Base-by-base conservation (phyloP, 2,888 invertebrate genomes). In the Agrochola lota region DNA sequence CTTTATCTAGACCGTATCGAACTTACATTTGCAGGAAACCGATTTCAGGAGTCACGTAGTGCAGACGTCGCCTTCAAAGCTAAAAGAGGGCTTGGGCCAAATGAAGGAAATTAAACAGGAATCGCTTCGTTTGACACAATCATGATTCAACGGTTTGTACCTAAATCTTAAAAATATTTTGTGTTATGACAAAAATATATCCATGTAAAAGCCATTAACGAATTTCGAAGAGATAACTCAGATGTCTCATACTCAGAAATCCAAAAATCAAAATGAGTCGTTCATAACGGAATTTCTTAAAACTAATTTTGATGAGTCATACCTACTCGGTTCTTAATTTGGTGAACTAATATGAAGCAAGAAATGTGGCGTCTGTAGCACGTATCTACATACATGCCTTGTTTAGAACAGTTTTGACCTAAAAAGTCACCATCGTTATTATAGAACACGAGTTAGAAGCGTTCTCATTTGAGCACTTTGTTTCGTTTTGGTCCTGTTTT, bases 31-130 rank as follows among this genome's bases (percentile, higher is more conserved):
- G 68, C 43, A 68, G 43, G n/a, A 68, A 63, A 69, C 15, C n/a
- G 52, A 76, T 79, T 81, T 74, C 46, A 74, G 43, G 2, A 59
- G 63, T 69, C 57, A 82, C 43, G 78, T 68, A 68, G 35, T 64
- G 49, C 49, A 20, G n/a, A 30, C 69, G 62, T 35, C 69, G 35
- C 3, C 0, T 9, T 23, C 11, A 4, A 52, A 64, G 26, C 30
- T 30, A 40, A 9, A 59, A 71, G 35, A 52, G 35, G 43, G 23
- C 60, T 55, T 35, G 0, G 30, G 9, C 0, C 20, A 55, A 76
- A 77, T 71, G 26, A 30, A 71, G 57, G 49, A 68, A 59, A 78
- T 71, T 63, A 83, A 64, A n/a, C 68, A 59, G 52, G 68, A 59
- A 20, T 35, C 17, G 9, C 23, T 35, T 66, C n/a, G 12, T 40